phyloP scores from a whole-genome alignment of 2,888 invertebrate genomes.

The Acronicta alni region DNA sequence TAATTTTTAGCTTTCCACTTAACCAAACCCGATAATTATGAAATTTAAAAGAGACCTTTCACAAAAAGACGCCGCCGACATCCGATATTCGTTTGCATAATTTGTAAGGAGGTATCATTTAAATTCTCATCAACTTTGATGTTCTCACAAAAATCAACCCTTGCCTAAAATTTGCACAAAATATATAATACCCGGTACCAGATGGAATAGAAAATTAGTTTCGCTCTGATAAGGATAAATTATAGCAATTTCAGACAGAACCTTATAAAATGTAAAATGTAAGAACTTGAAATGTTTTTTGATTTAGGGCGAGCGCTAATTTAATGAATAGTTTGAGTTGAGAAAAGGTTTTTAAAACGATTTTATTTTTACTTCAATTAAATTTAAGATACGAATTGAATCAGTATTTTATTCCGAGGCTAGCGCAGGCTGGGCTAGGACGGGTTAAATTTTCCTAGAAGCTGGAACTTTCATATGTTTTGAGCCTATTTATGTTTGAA shows the following conservation, averaged over 20 bases:
- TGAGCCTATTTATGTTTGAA: too few species aligned
- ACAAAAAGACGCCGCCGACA: slow-evolving; percentile 55
- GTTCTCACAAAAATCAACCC: slow-evolving; percentile 68
- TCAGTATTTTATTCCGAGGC: background rate
- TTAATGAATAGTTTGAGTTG: slow-evolving; percentile 40
- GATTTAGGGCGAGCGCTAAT: slow-evolving; percentile 32
- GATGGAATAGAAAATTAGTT: slow-evolving; percentile 66
- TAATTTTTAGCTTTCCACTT: slow-evolving; percentile 28
- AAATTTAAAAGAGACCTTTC: slow-evolving; percentile 46
- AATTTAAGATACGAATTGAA: background rate
- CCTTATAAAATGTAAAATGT: slow-evolving; percentile 41
- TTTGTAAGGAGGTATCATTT: slow-evolving; percentile 65
- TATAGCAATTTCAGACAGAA: slow-evolving; percentile 48
- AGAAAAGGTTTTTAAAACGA: slow-evolving; percentile 17
- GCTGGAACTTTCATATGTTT: too few species aligned
- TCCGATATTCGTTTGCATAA: slow-evolving; percentile 68
- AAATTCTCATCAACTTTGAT: slow-evolving; percentile 69
- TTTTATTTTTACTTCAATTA: slow-evolving; percentile 8
- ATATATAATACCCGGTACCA: slow-evolving; percentile 58
- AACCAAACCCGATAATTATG: slow-evolving; percentile 40
- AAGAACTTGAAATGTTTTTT: slow-evolving; percentile 34
- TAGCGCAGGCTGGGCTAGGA: too few species aligned
- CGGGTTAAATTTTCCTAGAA: too few species aligned
- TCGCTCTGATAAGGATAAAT: slow-evolving; percentile 58
- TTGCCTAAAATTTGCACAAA: slow-evolving; percentile 62